Base-by-base conservation (phyloP, 2,113 vertebrate genomes). In the Thinocorus orbignyianus region DNA sequence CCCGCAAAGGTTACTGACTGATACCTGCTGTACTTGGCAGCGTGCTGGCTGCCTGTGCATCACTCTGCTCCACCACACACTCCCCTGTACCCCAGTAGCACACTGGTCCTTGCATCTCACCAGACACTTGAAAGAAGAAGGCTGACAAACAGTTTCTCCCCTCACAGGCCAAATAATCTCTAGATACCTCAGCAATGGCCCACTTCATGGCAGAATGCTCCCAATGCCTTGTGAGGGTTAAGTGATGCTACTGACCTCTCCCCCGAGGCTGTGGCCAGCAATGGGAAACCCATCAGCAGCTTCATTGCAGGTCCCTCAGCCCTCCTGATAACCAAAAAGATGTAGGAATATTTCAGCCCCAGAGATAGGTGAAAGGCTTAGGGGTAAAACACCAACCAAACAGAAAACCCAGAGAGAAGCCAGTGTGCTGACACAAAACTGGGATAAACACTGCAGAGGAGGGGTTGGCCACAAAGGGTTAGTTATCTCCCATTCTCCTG, bases 381-480 rank as follows among this genome's bases (percentile, higher is more conserved):
- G 30, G 16, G 51, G 20, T 18, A 33, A 55, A 90, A 30, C 30
- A 20, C 2, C 37, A 88, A 57, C 3, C 7, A 76, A 76, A 76
- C 2, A 84, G 28, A 85, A 85, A 91, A 62, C 35, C 12, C 42
- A 71, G n/a, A 42, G 24, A 44, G 57, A 81, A 85, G 39, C 16
- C 57, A 18, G 4, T 16, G 30, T 52, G 22, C 65, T 52, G 18
- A 76, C 35, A 44, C 19, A 52, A 44, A 79, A 61, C 37, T 4
- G 1, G 11, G 17, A 33, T 22, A 86, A 79, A 66, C 17, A 24
- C 17, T 74, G 35, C 33, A 51, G 51, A 79, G 26, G 30, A 79
- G 13, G 13, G 0, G 0, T 11, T 22, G 7, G 37, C 20, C 25
- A 8, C 20, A 28, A 11, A 80, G 54, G 26, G 4, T 9, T 7